phyloP scores from a whole-genome alignment of 2,888 invertebrate genomes.

The Monochamus alternatus region DNA sequence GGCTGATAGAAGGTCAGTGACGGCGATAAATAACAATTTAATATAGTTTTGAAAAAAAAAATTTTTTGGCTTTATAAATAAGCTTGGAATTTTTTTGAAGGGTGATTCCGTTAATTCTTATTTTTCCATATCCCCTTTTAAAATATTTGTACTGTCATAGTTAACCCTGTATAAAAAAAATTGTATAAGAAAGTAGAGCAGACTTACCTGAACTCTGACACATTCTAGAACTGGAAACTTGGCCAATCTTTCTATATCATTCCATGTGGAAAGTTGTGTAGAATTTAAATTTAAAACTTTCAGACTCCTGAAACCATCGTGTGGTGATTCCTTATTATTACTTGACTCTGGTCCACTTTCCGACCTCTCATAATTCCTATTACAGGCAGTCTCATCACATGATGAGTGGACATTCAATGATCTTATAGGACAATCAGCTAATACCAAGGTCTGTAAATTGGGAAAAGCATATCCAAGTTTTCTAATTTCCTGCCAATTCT shows the following conservation, averaged over 20 bases:
- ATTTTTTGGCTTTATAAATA: too few relatives aligned
- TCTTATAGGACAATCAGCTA: constrained; percentile 88
- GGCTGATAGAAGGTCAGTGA: too few relatives aligned
- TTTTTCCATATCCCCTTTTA: too few relatives aligned
- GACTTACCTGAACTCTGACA: constrained; percentile 83
- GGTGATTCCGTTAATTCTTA: too few relatives aligned
- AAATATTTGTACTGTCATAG: too few relatives aligned
- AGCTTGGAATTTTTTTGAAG: too few relatives aligned
- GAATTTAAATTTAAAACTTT: constrained; percentile 89
- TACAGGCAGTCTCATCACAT: constrained; percentile 48
- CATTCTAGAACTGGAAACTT: constrained; percentile 88
- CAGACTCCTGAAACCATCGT: constrained; percentile 79
- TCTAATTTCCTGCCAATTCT: constrained; percentile 87
- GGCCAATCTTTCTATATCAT: constrained; percentile 89
- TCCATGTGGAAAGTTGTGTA: constrained; percentile 88
- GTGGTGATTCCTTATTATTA: constrained; percentile 73
- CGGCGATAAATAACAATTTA: too few relatives aligned
- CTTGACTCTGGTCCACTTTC: constrained; percentile 76
- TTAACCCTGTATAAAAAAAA: too few relatives aligned
- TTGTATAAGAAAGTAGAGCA: background rate
- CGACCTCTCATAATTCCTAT: constrained; percentile 65
- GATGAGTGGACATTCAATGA: constrained; percentile 69
- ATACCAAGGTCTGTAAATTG: constrained; percentile 85
- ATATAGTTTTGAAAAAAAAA: too few relatives aligned
- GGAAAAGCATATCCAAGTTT: constrained; percentile 91